Conservation (phyloP, 2,888 invertebrate species). For the Unio pictorum region DNA sequence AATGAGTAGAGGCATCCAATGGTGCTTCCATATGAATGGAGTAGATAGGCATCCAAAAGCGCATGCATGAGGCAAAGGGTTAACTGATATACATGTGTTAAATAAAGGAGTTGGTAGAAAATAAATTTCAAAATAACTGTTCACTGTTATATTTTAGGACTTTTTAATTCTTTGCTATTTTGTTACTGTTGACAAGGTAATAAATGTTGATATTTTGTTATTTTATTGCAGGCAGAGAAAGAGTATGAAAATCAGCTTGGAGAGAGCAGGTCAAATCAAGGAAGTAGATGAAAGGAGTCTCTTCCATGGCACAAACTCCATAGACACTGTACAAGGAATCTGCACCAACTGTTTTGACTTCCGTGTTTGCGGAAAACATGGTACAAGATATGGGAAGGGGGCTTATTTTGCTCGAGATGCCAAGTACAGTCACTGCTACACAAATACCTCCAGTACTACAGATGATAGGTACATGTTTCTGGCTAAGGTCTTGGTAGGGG, state of each 20-base stretch:
- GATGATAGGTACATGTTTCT: constrained; percentile 45
- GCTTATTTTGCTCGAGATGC: constrained; percentile 47
- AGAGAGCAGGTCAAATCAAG: constrained; percentile 8
- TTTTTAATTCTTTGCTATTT: too few relatives aligned
- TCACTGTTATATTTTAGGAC: too few relatives aligned
- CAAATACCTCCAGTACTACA: neutral
- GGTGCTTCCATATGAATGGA: too few relatives aligned
- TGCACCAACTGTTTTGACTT: constrained; percentile 53
- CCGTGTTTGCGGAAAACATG: constrained; percentile 49
- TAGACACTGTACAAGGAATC: constrained; percentile 43
- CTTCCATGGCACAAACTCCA: constrained; percentile 51
- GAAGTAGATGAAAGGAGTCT: constrained; percentile 30
- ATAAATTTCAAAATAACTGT: too few relatives aligned
- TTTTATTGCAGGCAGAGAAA: neutral
- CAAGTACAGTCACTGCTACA: constrained; percentile 42
- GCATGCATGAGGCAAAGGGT: too few relatives aligned
- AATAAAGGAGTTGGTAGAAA: too few relatives aligned
- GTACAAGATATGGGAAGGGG: constrained; percentile 51
- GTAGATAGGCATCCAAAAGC: rapidly evolving
- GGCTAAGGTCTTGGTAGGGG: constrained; percentile 52
- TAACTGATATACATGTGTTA: too few relatives aligned
- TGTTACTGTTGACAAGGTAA: too few relatives aligned
- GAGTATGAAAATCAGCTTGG: constrained; percentile 18
- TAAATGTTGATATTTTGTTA: neutral
- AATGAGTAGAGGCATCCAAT: too few relatives aligned